Base-by-base conservation (phyloP, 1,140 invertebrate species). In the Zaprionus gabonicus region DNA sequence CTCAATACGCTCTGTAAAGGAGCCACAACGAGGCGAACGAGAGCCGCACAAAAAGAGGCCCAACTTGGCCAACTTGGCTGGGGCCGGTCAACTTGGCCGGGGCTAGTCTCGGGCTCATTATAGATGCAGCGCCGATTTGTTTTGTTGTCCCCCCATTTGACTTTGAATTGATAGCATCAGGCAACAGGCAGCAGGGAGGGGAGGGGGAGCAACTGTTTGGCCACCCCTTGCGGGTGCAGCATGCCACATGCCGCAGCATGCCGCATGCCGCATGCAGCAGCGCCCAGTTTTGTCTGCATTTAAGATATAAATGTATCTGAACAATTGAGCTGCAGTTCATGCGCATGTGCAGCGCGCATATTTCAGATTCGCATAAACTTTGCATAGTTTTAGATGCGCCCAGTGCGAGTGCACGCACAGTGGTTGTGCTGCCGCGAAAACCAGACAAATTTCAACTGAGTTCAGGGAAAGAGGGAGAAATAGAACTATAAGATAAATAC, bases 81-180 rank as follows among this genome's bases (percentile, higher is more conserved):
- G 41, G 15, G 28, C 28, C 7, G 28, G 28, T 28, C 28, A 28
- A 20, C 20, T 20, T 28, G 7, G 28, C 31, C 9, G 31, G 31
- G 31, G 31, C 64, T 46, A 27, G 31, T 41, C 38, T 17, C 25
- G 64, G 59, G 66, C 83, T 88, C 85, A 88, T 88, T 88, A 90
- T 90, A 90, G 85, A 88, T 88, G 85, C 85, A 88, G 85, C 85
- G 85, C 85, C 85, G 85, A 88, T 88, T 88, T 88, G 85, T 88
- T 88, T 90, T 88, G 85, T 88, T 88, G 85, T 88, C 85, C 85
- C 83, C 81, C 85, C 86, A 88, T 88, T 88, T 88, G 85, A 88
- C 85, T 88, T 90, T 90, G 86, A 90, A 88, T 88, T 90, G 85
- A 88, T 88, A 88, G 85, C 85, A 88, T 88, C 85, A 62, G 81